Evolutionary conservation across 64 coral and sea anemone genomes (phyloP), one percentile per base, ranked within the genome.

Genomic region (Pocillopora verrucosa): DNA sequence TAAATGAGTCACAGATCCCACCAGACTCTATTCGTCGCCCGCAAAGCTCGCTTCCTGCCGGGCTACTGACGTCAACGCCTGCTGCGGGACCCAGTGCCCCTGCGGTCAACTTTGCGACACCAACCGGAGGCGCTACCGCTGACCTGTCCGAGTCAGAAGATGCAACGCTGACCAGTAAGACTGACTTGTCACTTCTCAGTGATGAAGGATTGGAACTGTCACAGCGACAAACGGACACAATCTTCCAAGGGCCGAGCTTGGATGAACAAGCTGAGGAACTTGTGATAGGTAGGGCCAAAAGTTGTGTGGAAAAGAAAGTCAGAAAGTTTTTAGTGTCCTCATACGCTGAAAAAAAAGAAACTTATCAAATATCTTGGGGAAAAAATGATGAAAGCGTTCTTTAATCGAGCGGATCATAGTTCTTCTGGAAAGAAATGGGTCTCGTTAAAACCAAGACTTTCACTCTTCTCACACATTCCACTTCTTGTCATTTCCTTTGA

Each of bases 161-260:
- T 67, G 76, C 83, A 34, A 98, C 96, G 78, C 72, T 98, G 41
- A 98, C 93, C 56, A 98, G 86, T 51, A 92, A 94, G 80, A 90
- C 90, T 15, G 93, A 98, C 73, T 30, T 95, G n/a, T 98, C 96
- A 10, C 76, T 92, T 57, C 56, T 95, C 61, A 98, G 96, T 83
- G 96, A 98, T 60, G 96, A 98, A 76, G 96, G 96, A 26, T 83
- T 98, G 5, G 96, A 98, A 65, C 64, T 96, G 76, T 98, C 92
- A 36, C 96, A 92, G 77, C 59, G 87, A 6, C 80, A 60, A n/a
- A 93, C 92, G 22, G 92, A 93, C 78, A 93, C 89, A n/a, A 83
- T 96, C 72, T 96, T 96, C 80, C 91, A 96, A 38, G 95, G 95
- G 41, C 91, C 95, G 16, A 96, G 95, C 25, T 88, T 96, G 59